Conservation (phyloP, 2,888 invertebrate species). For the Atherix ibis region DNA sequence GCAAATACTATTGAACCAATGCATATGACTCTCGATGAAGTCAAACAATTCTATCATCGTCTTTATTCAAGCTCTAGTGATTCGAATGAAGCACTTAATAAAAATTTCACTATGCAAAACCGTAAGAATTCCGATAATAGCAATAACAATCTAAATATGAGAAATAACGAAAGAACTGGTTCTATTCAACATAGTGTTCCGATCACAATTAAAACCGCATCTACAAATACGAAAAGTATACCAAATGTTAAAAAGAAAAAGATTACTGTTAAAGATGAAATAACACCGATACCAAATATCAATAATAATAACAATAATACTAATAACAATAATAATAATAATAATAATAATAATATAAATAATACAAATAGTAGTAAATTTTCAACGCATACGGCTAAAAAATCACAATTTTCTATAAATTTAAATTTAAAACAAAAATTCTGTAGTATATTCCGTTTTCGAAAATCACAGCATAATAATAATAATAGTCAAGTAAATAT, state of each 20-base stretch:
- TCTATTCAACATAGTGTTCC: constrained; percentile 2
- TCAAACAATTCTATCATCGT: constrained; percentile 67
- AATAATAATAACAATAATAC: constrained; percentile 30
- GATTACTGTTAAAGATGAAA: constrained; percentile 10
- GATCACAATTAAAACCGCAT: constrained; percentile 5
- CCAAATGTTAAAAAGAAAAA: constrained; percentile 5
- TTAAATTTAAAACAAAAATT: constrained; percentile 67
- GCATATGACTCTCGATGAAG: constrained; percentile 73
- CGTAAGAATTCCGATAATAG: constrained; percentile 16
- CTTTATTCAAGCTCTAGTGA: constrained; percentile 64
- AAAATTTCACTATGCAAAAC: constrained; percentile 5
- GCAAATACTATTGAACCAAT: constrained; percentile 54
- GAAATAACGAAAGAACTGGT: constrained; percentile 9
- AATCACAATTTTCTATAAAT: constrained; percentile 50
- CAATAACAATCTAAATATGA: constrained; percentile 2
- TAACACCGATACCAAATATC: constrained; percentile 27
- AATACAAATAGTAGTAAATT: constrained; percentile 16
- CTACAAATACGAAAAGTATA: constrained; percentile 7
- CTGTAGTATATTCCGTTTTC: constrained; percentile 69
- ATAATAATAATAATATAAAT: constrained; percentile 7
- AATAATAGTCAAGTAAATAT: constrained; percentile 17
- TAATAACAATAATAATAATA: constrained; percentile 32
- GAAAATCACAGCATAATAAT: constrained; percentile 30
- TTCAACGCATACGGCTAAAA: constrained; percentile 36
- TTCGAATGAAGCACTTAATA: constrained; percentile 35